These are phyloP conservation scores for Lacerta viridis DNA, from an alignment of 2,797 vertebrate genomes.

Conservation along the genomic window DNA sequence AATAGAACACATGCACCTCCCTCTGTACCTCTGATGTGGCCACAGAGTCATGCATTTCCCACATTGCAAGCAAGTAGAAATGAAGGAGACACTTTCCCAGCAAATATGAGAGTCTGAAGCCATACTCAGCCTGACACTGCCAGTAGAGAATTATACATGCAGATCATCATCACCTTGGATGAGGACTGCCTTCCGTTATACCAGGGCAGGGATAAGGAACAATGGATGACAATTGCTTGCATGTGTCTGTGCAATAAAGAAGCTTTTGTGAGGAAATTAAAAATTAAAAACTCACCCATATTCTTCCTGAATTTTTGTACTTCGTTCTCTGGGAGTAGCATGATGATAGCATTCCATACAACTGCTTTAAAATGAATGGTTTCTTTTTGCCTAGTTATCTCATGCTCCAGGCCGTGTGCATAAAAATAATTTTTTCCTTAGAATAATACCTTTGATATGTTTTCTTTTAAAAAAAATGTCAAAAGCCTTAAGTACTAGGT, in stretches of 20 bases:
- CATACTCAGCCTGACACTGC: not conserved
- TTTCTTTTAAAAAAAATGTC: slow-evolving; percentile 1
- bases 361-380: slow-evolving; percentile 28
- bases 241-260: not conserved
- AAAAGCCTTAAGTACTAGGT: not conserved
- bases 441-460: not conserved
- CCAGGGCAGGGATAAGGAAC: slow-evolving; percentile 40
- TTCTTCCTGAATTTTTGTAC: not conserved
- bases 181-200: slow-evolving; percentile 59
- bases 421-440: slow-evolving; percentile 29
- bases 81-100: not conserved
- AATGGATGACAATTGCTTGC: slow-evolving; percentile 22
- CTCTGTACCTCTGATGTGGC: not conserved
- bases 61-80: not conserved
- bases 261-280: not conserved
- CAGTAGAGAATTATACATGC: not conserved
- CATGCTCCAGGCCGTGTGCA: not conserved
- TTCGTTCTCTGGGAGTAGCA: slow-evolving; percentile 1
- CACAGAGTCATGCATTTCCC: not conserved
- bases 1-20: not conserved
- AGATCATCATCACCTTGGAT: slow-evolving; percentile 37
- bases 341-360: not conserved
- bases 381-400: slow-evolving; percentile 22
- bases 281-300: not conserved
- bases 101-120: not conserved